Conservation (phyloP, 2,113 vertebrate species). For the Hippocampus mohnikei region DNA sequence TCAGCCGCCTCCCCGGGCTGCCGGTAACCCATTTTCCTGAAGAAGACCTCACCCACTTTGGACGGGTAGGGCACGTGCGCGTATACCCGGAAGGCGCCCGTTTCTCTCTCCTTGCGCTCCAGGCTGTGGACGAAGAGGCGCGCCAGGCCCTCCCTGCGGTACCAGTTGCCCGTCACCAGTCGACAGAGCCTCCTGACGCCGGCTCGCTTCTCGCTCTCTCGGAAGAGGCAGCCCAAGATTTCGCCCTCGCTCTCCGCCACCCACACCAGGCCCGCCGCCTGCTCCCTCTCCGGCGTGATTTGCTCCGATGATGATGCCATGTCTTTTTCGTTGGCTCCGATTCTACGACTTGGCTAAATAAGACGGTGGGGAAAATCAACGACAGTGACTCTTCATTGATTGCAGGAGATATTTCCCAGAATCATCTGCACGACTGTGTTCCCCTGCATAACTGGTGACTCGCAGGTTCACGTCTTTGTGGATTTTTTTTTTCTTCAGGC, state of each 20-base stretch:
- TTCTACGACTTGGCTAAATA: conserved; percentile 40
- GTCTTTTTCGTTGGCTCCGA: conserved; percentile 52
- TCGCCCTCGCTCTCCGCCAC: conserved; percentile 79
- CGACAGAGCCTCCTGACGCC: conserved; percentile 73
- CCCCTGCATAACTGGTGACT: background rate
- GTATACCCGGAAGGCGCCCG: conserved; percentile 59
- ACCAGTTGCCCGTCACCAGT: conserved; percentile 78
- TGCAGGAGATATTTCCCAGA: no score
- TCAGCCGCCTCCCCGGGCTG: conserved; percentile 55
- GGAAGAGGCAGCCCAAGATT: conserved; percentile 78
- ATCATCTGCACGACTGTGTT: background rate
- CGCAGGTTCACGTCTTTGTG: no score
- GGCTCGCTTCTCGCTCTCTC: conserved; percentile 35
- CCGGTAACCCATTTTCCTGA: conserved; percentile 72
- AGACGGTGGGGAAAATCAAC: background rate
- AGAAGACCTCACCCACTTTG: conserved; percentile 71
- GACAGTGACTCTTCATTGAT: background rate
- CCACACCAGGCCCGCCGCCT: conserved; percentile 76
- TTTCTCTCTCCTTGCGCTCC: conserved; percentile 67
- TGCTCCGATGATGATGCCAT: conserved; percentile 52
- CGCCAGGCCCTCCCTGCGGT: conserved; percentile 77
- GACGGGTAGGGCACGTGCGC: conserved; percentile 71
- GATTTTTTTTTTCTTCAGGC: no score
- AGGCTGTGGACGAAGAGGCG: conserved; percentile 74
- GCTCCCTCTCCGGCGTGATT: conserved; percentile 61